Conservation (phyloP, 2,113 vertebrate genomes). For the Epinephelus cyanopodus region DNA sequence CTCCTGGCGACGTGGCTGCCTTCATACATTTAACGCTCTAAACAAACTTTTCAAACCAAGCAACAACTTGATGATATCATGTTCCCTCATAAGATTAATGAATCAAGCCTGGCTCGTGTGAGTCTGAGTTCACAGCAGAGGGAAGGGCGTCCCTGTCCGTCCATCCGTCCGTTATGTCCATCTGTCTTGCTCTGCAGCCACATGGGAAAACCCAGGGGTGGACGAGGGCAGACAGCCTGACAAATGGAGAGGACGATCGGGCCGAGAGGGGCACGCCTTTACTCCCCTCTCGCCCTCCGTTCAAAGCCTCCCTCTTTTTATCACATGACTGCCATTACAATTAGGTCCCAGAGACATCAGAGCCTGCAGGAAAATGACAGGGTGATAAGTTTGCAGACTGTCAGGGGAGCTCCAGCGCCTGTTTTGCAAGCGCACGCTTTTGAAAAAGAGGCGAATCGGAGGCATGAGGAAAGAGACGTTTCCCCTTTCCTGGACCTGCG, state of each 20-base stretch:
- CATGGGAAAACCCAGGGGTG: conserved; percentile 59
- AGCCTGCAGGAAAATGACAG: conserved; percentile 25
- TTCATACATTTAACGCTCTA: neutral
- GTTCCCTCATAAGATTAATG: conserved; percentile 50
- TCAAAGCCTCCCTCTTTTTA: conserved; percentile 52
- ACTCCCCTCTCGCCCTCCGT: conserved; percentile 12
- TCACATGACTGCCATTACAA: conserved; percentile 65
- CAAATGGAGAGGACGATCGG: conserved; percentile 55
- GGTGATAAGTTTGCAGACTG: conserved; percentile 71
- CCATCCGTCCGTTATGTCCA: conserved; percentile 45
- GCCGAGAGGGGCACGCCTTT: conserved; percentile 41
- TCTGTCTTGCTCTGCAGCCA: conserved; percentile 56
- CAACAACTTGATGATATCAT: conserved; percentile 32
- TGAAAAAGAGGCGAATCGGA: conserved; percentile 56
- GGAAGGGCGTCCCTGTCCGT: conserved; percentile 59
- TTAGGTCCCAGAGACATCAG: conserved; percentile 47
- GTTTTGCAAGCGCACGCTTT: conserved; percentile 66
- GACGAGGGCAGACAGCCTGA: conserved; percentile 59
- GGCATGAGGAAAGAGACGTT: conserved; percentile 69
- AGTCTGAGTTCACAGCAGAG: conserved; percentile 61
- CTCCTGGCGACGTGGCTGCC: no score
- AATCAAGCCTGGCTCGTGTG: conserved; percentile 48
- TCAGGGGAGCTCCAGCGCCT: conserved; percentile 52
- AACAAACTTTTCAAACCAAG: conserved; percentile 14
- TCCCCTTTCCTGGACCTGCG: conserved; percentile 63